Evolutionary conservation across 2,888 invertebrate genomes (phyloP).

Genomic region (Acanthococcus lagerstroemiae): DNA sequence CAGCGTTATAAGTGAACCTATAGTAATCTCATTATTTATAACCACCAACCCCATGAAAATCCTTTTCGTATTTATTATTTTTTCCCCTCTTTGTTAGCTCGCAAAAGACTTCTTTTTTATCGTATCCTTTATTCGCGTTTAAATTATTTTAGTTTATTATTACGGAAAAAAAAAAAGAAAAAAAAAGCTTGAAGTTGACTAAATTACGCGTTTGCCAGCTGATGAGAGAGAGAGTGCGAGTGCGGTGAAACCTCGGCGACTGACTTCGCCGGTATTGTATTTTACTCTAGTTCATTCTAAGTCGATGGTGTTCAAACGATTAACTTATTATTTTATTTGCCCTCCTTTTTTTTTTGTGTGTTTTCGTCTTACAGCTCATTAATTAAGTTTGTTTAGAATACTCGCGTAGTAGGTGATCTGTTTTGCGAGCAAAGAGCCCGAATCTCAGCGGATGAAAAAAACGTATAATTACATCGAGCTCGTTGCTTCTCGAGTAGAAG

Average conservation of each 20-base stretch:
- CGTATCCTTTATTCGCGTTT: neutral
- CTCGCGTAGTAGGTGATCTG: neutral
- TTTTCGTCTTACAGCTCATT: too few species aligned
- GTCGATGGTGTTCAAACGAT: neutral
- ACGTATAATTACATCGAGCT: too few species aligned
- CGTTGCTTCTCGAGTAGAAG: too few species aligned
- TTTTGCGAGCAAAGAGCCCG: too few species aligned
- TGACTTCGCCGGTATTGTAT: too few species aligned
- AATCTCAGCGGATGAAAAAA: too few species aligned
- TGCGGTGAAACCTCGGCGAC: too few species aligned
- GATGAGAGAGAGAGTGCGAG: too few species aligned
- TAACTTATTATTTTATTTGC: neutral
- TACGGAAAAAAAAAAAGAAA: too few species aligned
- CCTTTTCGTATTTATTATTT: neutral
- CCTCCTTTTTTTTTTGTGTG: too few species aligned
- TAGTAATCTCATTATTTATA: constrained; percentile 18
- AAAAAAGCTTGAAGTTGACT: too few species aligned
- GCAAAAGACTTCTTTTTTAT: neutral
- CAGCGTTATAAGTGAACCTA: neutral
- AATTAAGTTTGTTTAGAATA: neutral
- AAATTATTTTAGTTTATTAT: neutral
- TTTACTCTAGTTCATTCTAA: neutral
- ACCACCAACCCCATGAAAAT: neutral
- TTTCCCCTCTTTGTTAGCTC: neutral
- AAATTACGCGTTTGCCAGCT: too few species aligned